Evolutionary conservation across 2,888 invertebrate genomes (phyloP).

Genomic region (Rhimphoctona megacephalus): DNA sequence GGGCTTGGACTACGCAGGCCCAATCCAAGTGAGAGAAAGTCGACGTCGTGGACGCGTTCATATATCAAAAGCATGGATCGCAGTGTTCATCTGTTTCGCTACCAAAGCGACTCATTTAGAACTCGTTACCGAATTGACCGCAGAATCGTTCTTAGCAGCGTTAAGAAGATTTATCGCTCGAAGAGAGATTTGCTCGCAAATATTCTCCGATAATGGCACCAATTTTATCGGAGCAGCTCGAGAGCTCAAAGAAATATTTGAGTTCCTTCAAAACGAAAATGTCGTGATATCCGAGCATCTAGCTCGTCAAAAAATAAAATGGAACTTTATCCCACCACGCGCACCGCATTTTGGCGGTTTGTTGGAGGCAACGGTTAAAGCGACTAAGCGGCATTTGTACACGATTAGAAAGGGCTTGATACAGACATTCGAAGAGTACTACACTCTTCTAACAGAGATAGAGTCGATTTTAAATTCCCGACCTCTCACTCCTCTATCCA

Average conservation of each 20-base stretch:
- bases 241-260: conserved; percentile 39
- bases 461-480: conserved; percentile 33
- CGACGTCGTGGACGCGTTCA: conserved; percentile 51
- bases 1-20: conserved; percentile 66
- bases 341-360: conserved; percentile 39
- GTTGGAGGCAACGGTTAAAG: conserved; percentile 29
- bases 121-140: conserved; percentile 74
- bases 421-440: conserved; percentile 31
- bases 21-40: conserved; percentile 68
- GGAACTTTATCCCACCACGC: conserved; percentile 48
- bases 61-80: conserved; percentile 60
- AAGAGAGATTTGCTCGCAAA: conserved; percentile 73
- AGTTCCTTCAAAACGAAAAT: conserved; percentile 12
- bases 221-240: conserved; percentile 78
- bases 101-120: conserved; percentile 76
- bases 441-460: background rate
- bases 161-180: conserved; percentile 76
- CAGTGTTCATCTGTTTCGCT: conserved; percentile 69
- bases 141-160: conserved; percentile 76
- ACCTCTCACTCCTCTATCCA: conserved; percentile 41
- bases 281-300: conserved; percentile 26
- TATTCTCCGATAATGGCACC: conserved; percentile 79
- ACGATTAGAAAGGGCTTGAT: conserved; percentile 18
- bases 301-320: conserved; percentile 26
- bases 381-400: conserved; percentile 13